Conservation (phyloP, 2,113 vertebrate genomes). For the Xiphophorus hellerii region DNA sequence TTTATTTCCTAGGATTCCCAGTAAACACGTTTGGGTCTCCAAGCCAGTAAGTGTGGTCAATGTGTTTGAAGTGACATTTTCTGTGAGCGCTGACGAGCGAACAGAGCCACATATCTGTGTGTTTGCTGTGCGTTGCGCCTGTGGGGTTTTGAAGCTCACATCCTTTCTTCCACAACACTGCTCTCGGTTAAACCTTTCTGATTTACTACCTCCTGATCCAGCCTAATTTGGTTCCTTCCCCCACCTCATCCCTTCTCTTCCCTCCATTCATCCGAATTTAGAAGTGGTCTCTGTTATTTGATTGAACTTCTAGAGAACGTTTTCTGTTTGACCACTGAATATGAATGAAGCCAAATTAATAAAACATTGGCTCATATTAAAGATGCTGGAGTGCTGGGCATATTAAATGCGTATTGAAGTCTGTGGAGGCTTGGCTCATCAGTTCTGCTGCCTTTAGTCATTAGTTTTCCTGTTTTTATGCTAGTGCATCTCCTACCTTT, state of each 20-base stretch:
- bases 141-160: slow-evolving; percentile 29
- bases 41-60: slow-evolving; percentile 81
- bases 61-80: slow-evolving; percentile 4
- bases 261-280: background rate
- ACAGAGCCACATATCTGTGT: slow-evolving; percentile 13
- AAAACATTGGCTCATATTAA: slow-evolving; percentile 9
- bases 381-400: background rate
- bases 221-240: slow-evolving; percentile 13
- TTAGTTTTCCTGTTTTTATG: slow-evolving; percentile 12
- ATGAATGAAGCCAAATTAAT: background rate
- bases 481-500: background rate
- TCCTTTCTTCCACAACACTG: slow-evolving; percentile 26
- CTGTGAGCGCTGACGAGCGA: background rate
- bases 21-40: slow-evolving; percentile 76
- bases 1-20: slow-evolving; percentile 68
- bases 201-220: slow-evolving; percentile 31
- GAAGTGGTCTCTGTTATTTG: background rate
- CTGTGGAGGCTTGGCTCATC: slow-evolving; percentile 4
- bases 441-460: background rate
- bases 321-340: background rate
- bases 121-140: slow-evolving; percentile 16
- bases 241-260: background rate
- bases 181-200: slow-evolving; percentile 21
- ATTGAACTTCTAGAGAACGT: background rate
- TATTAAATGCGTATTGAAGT: background rate